A percentile compares a stretch with the other conserved stretches of the same genome.
Evolutionary conservation across 1,140 invertebrate genomes (phyloP).

Genomic region (Rhagoletis zephyria): DNA sequence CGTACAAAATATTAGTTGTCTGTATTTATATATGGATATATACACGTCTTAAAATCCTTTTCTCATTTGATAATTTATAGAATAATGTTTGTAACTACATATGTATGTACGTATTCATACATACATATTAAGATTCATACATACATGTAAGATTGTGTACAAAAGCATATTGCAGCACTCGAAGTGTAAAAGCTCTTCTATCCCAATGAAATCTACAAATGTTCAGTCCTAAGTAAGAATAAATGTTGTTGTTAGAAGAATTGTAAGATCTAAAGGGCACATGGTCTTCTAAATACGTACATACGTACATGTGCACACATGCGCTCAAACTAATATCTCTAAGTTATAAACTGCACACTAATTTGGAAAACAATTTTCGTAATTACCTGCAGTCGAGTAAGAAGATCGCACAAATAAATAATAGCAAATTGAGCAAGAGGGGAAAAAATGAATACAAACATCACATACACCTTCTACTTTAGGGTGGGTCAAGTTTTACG

Average conservation of each 20-base stretch:
- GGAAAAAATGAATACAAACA: neutral
- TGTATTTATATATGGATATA: constrained; percentile 33
- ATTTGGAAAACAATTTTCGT: constrained; percentile 54
- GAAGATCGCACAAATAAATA: constrained; percentile 28
- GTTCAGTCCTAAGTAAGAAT: neutral
- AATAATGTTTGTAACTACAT: neutral
- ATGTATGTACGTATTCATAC: neutral
- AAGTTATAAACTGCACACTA: constrained; percentile 14
- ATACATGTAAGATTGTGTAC: neutral
- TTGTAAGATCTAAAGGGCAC: neutral
- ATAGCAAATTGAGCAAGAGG: neutral
- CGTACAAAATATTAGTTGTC: neutral
- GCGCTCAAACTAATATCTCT: neutral
- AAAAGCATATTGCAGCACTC: neutral
- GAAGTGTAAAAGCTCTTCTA: neutral
- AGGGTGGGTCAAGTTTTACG: neutral
- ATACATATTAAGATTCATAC: neutral
- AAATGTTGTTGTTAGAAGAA: neutral
- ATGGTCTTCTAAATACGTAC: neutral
- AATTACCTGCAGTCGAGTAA: constrained; percentile 25
- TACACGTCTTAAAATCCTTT: neutral
- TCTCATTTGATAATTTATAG: constrained; percentile 12
- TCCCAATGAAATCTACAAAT: neutral
- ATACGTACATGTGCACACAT: neutral
- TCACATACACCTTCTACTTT: neutral